Evolutionary conservation across 2,113 vertebrate genomes (phyloP).

Genomic region (Pristiophorus japonicus): DNA sequence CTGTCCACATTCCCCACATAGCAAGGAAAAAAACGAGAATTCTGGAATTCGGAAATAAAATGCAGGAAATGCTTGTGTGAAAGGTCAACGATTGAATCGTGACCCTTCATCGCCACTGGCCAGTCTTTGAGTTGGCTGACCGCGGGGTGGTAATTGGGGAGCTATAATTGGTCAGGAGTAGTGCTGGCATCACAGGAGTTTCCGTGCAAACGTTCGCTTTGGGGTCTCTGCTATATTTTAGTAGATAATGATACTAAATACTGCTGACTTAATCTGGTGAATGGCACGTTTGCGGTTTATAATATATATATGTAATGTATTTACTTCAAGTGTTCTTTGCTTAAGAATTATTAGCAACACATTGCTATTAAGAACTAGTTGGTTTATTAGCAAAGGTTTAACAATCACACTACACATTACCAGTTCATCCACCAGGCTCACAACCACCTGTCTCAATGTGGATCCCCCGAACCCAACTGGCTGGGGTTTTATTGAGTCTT

Average conservation of each 20-base stretch:
- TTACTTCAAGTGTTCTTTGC: too few relatives aligned
- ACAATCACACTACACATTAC: too few relatives aligned
- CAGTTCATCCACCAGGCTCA: too few relatives aligned
- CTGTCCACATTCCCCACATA: neutral
- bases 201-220: neutral
- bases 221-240: neutral
- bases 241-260: neutral
- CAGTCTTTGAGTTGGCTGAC: neutral
- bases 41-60: neutral
- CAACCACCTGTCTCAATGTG: too few relatives aligned
- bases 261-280: neutral
- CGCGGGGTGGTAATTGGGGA: neutral
- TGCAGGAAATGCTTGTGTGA: neutral
- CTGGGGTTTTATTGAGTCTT: too few relatives aligned
- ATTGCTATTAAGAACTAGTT: too few relatives aligned
- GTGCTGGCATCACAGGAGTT: neutral
- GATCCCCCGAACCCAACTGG: too few relatives aligned
- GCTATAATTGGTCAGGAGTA: neutral
- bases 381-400: too few relatives aligned
- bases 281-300: neutral
- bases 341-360: too few relatives aligned
- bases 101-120: too few relatives aligned
- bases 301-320: too few relatives aligned
- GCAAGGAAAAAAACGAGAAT: neutral
- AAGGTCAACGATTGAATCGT: neutral